These are phyloP conservation scores for Gracilinanus agilis DNA, from an alignment of 2,113 vertebrate genomes.

Conservation along the genomic window DNA sequence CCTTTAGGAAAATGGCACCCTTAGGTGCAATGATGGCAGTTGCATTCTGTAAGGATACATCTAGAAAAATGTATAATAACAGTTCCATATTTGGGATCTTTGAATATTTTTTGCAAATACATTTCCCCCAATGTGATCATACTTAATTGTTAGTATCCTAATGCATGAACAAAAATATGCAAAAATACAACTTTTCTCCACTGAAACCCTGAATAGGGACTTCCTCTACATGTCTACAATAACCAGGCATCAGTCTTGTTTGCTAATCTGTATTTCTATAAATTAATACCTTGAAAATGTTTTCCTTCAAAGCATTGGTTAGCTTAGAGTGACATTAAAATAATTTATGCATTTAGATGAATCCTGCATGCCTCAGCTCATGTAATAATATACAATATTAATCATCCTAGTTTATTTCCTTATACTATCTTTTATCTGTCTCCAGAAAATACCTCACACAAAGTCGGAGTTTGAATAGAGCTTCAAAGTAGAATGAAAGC, in stretches of 20 bases:
- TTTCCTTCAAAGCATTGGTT: not conserved
- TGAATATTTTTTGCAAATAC: not conserved
- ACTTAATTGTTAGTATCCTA: not conserved
- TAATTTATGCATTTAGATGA: not conserved
- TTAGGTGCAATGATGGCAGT: not conserved
- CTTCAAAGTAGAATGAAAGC: not conserved
- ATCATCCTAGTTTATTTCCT: not conserved
- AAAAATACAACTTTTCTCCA: not conserved
- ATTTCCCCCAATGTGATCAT: not conserved
- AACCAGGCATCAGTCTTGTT: not conserved
- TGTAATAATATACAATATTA: slow-evolving; percentile 24
- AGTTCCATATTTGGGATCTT: not conserved
- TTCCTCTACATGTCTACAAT: not conserved
- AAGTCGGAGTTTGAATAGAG: not conserved
- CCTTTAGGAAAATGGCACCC: not conserved
- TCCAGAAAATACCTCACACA: not conserved
- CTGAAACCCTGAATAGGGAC: not conserved
- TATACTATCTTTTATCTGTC: slow-evolving; percentile 7
- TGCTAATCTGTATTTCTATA: not conserved
- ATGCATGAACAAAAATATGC: not conserved
- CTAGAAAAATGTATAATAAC: not conserved
- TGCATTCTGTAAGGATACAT: fast-evolving
- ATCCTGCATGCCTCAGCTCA: not conserved
- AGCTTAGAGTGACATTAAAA: slow-evolving; percentile 8
- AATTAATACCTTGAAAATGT: not conserved